phyloP scores from a whole-genome alignment of 64 coral and sea anemone genomes.

The Cladopsammia gracilis region DNA sequence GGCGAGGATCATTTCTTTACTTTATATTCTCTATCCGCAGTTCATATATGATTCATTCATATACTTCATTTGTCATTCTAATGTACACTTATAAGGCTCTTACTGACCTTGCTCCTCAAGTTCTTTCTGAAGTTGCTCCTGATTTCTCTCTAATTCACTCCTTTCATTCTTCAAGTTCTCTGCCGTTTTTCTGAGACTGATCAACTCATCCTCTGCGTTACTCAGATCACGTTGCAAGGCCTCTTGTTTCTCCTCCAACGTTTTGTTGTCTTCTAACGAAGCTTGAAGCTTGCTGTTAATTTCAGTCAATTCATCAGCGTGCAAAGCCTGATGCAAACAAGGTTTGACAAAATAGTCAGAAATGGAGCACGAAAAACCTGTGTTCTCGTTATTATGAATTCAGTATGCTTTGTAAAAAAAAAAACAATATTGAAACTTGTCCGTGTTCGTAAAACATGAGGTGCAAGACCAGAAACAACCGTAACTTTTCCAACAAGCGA shows the following conservation, averaged over 20 bases:
- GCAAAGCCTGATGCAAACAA: background rate
- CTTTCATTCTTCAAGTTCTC: slow-evolving; percentile 23
- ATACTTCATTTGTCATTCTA: no score
- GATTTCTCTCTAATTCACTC: slow-evolving; percentile 16
- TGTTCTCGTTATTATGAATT: background rate
- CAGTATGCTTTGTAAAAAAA: no score
- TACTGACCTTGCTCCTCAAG: slow-evolving; percentile 35
- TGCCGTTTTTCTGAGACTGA: background rate
- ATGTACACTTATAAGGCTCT: background rate
- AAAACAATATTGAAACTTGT: no score
- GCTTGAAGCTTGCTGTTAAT: slow-evolving; percentile 29
- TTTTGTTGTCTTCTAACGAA: slow-evolving; percentile 40
- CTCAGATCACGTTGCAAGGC: slow-evolving; percentile 37
- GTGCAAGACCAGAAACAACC: no score
- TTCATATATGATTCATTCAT: no score
- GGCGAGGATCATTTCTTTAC: no score
- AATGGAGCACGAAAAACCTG: no score
- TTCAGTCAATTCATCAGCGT: background rate
- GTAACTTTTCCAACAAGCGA: no score
- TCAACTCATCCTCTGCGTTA: slow-evolving; percentile 28
- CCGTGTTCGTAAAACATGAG: no score
- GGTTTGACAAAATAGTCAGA: background rate
- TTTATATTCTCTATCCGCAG: no score
- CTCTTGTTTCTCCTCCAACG: slow-evolving; percentile 60
- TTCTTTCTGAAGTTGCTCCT: slow-evolving; percentile 40